Evolutionary conservation across 2,888 invertebrate genomes (phyloP).

Genomic region (Villa cingulata): DNA sequence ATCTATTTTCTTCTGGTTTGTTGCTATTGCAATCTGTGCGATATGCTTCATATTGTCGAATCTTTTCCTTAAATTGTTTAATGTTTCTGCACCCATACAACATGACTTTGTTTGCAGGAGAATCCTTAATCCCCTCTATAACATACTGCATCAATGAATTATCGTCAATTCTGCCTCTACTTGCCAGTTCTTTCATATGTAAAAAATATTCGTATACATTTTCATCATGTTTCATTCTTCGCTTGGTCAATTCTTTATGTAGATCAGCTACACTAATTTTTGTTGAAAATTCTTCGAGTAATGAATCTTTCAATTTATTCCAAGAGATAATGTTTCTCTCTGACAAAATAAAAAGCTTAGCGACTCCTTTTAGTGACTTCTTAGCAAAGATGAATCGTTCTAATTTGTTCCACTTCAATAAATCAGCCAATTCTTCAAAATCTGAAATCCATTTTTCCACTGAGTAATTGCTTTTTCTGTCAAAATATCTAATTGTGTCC

Average conservation of each 20-base stretch:
- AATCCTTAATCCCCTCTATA: background rate
- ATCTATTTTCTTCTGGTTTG: no score
- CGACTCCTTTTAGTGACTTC: background rate
- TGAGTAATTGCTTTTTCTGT: background rate
- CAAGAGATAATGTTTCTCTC: background rate
- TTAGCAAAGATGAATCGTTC: background rate
- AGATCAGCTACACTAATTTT: background rate
- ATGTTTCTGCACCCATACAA: background rate
- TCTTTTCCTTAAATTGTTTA: background rate
- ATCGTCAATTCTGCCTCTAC: background rate
- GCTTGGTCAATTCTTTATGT: background rate
- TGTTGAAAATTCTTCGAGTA: background rate
- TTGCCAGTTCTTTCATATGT: background rate
- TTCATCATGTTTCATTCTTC: background rate
- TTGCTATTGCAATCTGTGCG: background rate
- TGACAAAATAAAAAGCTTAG: background rate
- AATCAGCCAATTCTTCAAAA: background rate
- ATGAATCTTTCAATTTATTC: background rate
- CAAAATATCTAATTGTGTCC: background rate
- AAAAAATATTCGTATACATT: no score
- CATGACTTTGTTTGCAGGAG: background rate
- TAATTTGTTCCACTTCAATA: background rate
- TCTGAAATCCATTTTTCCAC: background rate
- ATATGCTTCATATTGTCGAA: background rate
- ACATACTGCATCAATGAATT: background rate